Evolutionary conservation across 2,797 vertebrate species (phyloP), one percentile per base, ranked within the genome.

Genomic region (Morelia viridis): DNA sequence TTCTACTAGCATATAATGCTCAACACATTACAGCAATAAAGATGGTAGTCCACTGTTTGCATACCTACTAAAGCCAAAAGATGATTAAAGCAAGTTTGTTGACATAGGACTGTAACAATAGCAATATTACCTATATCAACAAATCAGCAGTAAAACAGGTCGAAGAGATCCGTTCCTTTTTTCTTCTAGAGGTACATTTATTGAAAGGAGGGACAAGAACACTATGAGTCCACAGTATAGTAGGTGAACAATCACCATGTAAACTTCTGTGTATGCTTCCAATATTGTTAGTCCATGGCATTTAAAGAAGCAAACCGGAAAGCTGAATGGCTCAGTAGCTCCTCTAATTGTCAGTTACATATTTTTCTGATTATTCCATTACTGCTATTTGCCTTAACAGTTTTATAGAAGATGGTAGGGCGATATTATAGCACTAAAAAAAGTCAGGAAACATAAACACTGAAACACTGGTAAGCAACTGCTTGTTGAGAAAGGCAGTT

Each of bases 1-100:
- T 97, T 97, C 97, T 98, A 98, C 98, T 97, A 98, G 98, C 97
- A 98, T 98, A 98, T 98, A 98, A 98, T 98, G 98, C 97, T 97
- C 95, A 97, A 98, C 97, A 98, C 96, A 96, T 97, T 98, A 98
- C 97, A 98, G 97, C 97, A 98, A 98, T 97, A 94, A 97, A 97
- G 98, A 98, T 98, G 98, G 98, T 95, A 97, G 98, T 98, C 97
- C 97, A 97, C 96, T 97, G 98, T 98, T 98, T 97, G 94, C 97
- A 98, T 97, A 97, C 96, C 97, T 97, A 97, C 97, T 98, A 97
- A 98, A 98, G 97, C 97, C 97, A 96, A 92, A 85, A 96, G 96
- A 98, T 97, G 97, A 96, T 97, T 88, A 92, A 97, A 98, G 98
- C 96, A 96, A 96, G 97, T 98, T 95, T 97, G 98, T 97, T 97